Conservation (phyloP, 2,797 vertebrate species). For the Cirrhinus molitorella region DNA sequence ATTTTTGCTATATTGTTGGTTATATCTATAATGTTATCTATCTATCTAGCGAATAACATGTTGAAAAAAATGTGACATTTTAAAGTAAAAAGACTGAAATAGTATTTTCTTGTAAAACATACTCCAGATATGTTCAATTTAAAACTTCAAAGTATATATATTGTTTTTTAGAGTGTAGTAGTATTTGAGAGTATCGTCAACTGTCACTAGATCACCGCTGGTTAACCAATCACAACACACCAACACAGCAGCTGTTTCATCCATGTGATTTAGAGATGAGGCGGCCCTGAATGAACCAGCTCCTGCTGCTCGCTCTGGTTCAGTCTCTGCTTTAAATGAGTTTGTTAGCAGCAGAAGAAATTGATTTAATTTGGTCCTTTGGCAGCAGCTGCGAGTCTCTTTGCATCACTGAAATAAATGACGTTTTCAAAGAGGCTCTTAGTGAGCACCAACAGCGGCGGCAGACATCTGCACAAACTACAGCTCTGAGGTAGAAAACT, state of each 20-base stretch:
- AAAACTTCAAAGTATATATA: too few relatives aligned
- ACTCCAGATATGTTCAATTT: background rate
- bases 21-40: too few relatives aligned
- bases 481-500: background rate
- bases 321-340: background rate
- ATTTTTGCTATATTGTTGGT: too few relatives aligned
- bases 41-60: background rate
- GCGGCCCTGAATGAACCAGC: background rate
- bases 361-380: conserved; percentile 8
- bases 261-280: background rate
- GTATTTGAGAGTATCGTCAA: background rate
- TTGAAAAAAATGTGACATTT: too few relatives aligned
- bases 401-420: conserved; percentile 14
- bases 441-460: background rate
- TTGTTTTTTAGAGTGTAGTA: too few relatives aligned
- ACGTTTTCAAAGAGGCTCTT: background rate
- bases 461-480: background rate
- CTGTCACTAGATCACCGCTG: background rate
- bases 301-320: background rate
- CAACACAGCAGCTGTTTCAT: background rate
- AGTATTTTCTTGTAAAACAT: too few relatives aligned
- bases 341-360: conserved; percentile 22
- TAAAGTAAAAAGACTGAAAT: too few relatives aligned
- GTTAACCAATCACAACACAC: background rate
- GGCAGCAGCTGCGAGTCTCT: conserved; percentile 17